Conservation (phyloP, 2,113 vertebrate genomes). For the Indicator maculatus region DNA sequence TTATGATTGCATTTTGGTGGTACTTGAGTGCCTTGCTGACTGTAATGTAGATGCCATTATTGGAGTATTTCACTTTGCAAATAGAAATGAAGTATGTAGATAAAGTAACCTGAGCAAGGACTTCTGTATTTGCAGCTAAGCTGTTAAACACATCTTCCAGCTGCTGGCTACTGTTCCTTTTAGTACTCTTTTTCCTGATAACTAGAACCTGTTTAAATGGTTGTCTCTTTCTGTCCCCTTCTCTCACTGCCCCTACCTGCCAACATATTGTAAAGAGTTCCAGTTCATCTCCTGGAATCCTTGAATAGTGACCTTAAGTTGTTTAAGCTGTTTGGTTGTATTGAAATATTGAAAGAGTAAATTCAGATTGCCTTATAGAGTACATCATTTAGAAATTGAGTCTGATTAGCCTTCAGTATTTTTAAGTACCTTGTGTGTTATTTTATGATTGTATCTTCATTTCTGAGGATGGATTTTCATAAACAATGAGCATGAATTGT, state of each 20-base stretch:
- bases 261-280: too few relatives aligned
- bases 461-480: not conserved
- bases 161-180: not conserved
- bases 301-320: not conserved
- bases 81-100: not conserved
- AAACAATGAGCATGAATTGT: not conserved
- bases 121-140: not conserved
- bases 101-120: not conserved
- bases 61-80: not conserved
- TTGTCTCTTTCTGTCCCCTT: not conserved
- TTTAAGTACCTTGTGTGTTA: not conserved
- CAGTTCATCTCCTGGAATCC: not conserved
- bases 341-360: not conserved
- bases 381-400: not conserved
- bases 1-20: not conserved
- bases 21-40: not conserved
- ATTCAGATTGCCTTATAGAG: not conserved
- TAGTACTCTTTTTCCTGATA: not conserved
- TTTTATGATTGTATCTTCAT: not conserved
- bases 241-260: not conserved
- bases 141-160: not conserved
- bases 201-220: not conserved
- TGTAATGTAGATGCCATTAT: not conserved
- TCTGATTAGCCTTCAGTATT: not conserved
- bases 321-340: not conserved